These are phyloP conservation scores for Holcopasites calliopsidis DNA, from an alignment of 1,140 invertebrate species.

Conservation along the genomic window DNA sequence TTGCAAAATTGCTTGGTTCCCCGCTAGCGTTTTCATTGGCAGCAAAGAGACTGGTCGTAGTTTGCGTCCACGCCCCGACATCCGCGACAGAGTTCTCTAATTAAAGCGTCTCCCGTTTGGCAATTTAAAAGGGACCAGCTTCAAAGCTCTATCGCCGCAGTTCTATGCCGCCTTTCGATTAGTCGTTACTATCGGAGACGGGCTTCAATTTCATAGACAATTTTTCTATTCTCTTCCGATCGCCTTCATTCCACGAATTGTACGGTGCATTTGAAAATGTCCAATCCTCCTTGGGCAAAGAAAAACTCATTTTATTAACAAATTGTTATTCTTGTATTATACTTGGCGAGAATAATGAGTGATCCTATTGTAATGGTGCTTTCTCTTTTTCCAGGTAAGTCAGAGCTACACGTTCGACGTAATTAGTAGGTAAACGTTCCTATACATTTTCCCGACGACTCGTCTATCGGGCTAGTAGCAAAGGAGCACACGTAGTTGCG, in stretches of 20 bases:
- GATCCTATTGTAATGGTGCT: neutral
- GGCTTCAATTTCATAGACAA: neutral
- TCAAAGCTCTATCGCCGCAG: slow-evolving; percentile 42
- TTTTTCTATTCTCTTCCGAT: neutral
- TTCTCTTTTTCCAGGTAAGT: slow-evolving; percentile 35
- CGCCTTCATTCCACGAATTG: too few relatives aligned
- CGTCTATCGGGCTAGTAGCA: slow-evolving; percentile 33
- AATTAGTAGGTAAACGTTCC: slow-evolving; percentile 58
- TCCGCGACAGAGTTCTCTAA: slow-evolving; percentile 40
- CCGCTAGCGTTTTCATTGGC: too few relatives aligned
- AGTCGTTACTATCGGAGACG: neutral
- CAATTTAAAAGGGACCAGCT: slow-evolving; percentile 45
- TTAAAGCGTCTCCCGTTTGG: slow-evolving; percentile 50
- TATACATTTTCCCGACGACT: slow-evolving; percentile 44
- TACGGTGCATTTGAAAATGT: too few relatives aligned
- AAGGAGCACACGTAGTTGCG: neutral
- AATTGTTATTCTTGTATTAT: neutral
- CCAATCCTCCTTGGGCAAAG: too few relatives aligned
- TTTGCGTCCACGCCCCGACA: slow-evolving; percentile 39
- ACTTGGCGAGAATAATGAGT: neutral
- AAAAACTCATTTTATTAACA: too few relatives aligned
- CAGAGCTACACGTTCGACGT: slow-evolving; percentile 25
- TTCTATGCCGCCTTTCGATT: slow-evolving; percentile 29
- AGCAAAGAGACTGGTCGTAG: neutral
- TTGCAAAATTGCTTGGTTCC: slow-evolving; percentile 24